Base-by-base conservation (phyloP, 2,113 vertebrate species). In the Thalassarche chlororhynchos region DNA sequence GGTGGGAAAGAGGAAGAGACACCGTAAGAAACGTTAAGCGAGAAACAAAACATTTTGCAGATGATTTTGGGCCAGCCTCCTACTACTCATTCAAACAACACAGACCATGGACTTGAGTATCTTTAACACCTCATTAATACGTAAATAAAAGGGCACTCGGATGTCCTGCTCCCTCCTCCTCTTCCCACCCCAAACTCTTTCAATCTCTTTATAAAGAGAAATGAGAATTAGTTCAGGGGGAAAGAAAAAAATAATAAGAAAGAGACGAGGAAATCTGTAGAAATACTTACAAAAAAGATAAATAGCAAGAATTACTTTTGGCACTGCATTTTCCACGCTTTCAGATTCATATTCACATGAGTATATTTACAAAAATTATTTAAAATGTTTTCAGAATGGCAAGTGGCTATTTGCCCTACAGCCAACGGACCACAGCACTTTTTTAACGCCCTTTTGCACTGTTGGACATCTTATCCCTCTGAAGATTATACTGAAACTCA, bases 331-430 rank as follows among this genome's bases (percentile, higher is more conserved):
- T 84, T 71, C 61, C 51, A 49, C 14, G 25, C 15, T 69, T 78
- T 9, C 1, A 1, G 34, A n/a, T n/a, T n/a, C n/a, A n/a, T n/a
- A 40, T 52, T 49, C 55, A 65, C 4, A 5, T 0, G 0, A 71
- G 14, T 18, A 14, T 23, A 38, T 58, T 47, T 78, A 54, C 55
- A n/a, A n/a, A n/a, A n/a, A n/a, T n/a, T n/a, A n/a, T 32, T 72
- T 3, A 72, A 71, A 52, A 68, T 7, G 15, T 44, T 91, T 70
- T 36, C 29, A 31, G 83, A 86, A 70, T 19, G 10, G 38, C 32
- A 93, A 64, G 29, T 31, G 25, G 31, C 47, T 84, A 7, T 32
- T 11, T 21, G 25, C 24, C 31, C n/a, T 16, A 15, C 38, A 46
- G n/a, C 23, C 49, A 70, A 18, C 3, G 28, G 38, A 34, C 13